phyloP scores from a whole-genome alignment of 2,888 invertebrate genomes.

The Meloe dianella region DNA sequence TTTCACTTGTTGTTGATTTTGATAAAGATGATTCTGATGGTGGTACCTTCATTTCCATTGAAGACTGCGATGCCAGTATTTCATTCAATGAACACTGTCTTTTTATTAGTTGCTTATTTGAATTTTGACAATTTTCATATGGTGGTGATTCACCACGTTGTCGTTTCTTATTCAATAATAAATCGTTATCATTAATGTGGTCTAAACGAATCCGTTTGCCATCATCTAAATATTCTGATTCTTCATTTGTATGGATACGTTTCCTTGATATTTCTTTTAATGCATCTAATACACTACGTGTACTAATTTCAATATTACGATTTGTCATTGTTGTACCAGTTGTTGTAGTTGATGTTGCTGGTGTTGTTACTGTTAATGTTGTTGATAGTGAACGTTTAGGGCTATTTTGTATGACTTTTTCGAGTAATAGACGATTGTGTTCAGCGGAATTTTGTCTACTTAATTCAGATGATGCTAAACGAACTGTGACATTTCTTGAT shows the following conservation, averaged over 20 bases:
- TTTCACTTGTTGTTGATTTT: not conserved
- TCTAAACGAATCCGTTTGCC: constrained; percentile 23
- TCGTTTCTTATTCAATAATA: constrained; percentile 13
- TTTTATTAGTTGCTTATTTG: not conserved
- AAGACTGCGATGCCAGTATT: constrained; percentile 23
- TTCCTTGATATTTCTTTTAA: constrained; percentile 65
- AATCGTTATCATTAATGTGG: constrained; percentile 12
- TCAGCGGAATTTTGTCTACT: constrained; percentile 40
- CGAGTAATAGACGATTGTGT: constrained; percentile 43
- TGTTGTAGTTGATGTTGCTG: not conserved
- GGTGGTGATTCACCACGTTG: constrained; percentile 17
- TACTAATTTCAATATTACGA: constrained; percentile 50
- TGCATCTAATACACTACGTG: constrained; percentile 64
- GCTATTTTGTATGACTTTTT: constrained; percentile 39
- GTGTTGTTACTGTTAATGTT: not conserved
- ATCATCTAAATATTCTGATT: constrained; percentile 20
- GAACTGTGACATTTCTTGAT: constrained; percentile 50
- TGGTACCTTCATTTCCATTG: constrained; percentile 4
- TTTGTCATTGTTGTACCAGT: not conserved
- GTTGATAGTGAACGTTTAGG: constrained; percentile 20
- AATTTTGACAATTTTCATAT: constrained; percentile 9
- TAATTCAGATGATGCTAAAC: constrained; percentile 50
- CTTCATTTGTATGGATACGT: constrained; percentile 61
- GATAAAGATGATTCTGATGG: not conserved
- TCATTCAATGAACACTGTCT: constrained; percentile 15